Evolutionary conservation across 2,888 invertebrate genomes (phyloP).

Genomic region (Hanleya hanleyi): DNA sequence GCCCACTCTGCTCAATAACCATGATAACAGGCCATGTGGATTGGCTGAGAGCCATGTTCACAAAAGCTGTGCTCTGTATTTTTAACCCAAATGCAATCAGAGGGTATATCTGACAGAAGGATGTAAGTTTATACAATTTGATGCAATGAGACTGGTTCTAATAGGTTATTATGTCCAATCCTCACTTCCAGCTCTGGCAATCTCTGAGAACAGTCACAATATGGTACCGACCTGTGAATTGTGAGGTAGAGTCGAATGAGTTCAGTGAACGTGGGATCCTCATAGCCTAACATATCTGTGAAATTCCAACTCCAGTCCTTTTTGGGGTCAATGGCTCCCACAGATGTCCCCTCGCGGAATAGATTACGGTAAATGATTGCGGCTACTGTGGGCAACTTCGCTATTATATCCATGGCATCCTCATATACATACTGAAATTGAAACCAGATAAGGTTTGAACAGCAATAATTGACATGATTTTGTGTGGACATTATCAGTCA

Average conservation of each 20-base stretch:
- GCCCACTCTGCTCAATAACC: too few species aligned
- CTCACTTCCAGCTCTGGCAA: too few species aligned
- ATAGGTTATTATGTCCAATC: too few species aligned
- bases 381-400: slow-evolving; percentile 94
- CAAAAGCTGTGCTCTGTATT: too few species aligned
- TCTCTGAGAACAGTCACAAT: too few species aligned
- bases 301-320: slow-evolving; percentile 97
- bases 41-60: too few species aligned
- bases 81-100: too few species aligned
- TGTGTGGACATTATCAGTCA: not conserved
- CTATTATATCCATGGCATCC: slow-evolving; percentile 95
- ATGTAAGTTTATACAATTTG: too few species aligned
- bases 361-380: slow-evolving; percentile 95
- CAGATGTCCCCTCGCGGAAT: slow-evolving; percentile 85
- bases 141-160: too few species aligned
- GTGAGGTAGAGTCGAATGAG: slow-evolving; percentile 94
- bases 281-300: slow-evolving; percentile 89
- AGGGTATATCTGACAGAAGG: too few species aligned
- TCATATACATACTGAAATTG: slow-evolving; percentile 83
- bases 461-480: too few species aligned
- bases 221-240: slow-evolving; percentile 82
- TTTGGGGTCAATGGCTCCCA: slow-evolving; percentile 89
- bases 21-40: too few species aligned
- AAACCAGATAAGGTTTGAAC: slow-evolving; percentile 19
- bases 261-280: slow-evolving; percentile 86